Evolutionary conservation across 2,113 vertebrate genomes (phyloP).

Genomic region (Himantopus leucocephalus): DNA sequence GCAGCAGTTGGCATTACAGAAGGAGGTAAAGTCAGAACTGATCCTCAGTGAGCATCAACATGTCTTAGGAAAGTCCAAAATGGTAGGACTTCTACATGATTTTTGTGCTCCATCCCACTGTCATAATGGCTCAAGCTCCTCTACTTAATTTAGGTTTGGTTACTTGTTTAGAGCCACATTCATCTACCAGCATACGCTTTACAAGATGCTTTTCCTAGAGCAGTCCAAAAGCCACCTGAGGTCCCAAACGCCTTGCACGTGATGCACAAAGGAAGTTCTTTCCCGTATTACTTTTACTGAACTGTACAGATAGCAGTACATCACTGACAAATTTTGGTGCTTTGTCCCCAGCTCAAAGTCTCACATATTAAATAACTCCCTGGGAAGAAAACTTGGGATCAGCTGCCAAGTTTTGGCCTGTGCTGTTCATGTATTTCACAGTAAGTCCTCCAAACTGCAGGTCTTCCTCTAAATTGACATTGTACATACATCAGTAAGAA

Average conservation of each 20-base stretch:
- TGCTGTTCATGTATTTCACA: not conserved
- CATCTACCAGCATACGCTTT: not conserved
- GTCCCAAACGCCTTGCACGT: fast-evolving
- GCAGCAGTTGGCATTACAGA: not conserved
- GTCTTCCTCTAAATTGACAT: not conserved
- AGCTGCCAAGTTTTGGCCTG: not conserved
- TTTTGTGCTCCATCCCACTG: not conserved
- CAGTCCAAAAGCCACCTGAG: not conserved
- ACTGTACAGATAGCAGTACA: not conserved
- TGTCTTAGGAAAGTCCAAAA: not conserved
- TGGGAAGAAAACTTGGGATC: not conserved
- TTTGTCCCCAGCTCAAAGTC: not conserved
- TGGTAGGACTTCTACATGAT: not conserved
- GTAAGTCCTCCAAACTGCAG: not conserved
- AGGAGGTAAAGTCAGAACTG: not conserved
- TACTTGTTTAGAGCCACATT: not conserved
- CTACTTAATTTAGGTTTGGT: not conserved
- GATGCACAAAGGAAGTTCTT: not conserved
- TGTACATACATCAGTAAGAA: not conserved
- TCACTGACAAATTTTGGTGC: not conserved
- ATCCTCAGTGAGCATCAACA: not conserved
- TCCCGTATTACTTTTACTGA: not conserved
- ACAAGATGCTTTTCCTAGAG: not conserved
- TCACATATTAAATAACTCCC: not conserved
- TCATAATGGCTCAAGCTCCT: not conserved